Percentiles rank a stretch among this genome's conserved stretches.
phyloP scores from a whole-genome alignment of 2,888 invertebrate genomes.

The Tetrapedia diversipes region DNA sequence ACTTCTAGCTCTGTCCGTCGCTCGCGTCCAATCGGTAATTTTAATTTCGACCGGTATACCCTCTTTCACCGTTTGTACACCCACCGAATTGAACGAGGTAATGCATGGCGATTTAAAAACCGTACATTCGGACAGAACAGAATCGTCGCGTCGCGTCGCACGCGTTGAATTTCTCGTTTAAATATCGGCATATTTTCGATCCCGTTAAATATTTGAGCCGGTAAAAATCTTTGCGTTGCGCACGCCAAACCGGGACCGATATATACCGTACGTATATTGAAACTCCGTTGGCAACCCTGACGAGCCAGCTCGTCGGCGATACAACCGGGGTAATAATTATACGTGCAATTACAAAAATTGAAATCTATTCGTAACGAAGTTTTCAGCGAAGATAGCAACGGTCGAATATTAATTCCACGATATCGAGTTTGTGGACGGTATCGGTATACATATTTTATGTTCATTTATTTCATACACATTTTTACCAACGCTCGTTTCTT shows the following conservation, averaged over 20 bases:
- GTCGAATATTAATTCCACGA: constrained; percentile 16
- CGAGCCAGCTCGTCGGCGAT: background rate
- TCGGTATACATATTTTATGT: no score
- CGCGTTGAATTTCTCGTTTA: constrained; percentile 42
- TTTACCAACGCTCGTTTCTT: background rate
- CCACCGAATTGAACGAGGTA: constrained; percentile 42
- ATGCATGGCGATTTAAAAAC: constrained; percentile 32
- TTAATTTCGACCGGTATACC: constrained; percentile 35
- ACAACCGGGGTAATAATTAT: constrained; percentile 25
- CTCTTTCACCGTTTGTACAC: constrained; percentile 18
- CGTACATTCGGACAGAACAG: constrained; percentile 23
- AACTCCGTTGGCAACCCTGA: background rate
- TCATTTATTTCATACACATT: background rate
- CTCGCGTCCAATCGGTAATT: constrained; percentile 11
- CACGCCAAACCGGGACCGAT: constrained; percentile 1
- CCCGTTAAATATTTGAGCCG: constrained; percentile 46
- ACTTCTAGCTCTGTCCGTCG: background rate
- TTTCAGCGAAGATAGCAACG: background rate
- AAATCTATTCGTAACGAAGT: constrained; percentile 20
- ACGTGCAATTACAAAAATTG: constrained; percentile 48
- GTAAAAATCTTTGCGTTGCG: constrained; percentile 30
- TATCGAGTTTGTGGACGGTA: background rate
- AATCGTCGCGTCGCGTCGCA: constrained; percentile 17
- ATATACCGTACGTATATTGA: background rate
- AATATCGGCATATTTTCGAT: constrained; percentile 44